Evolutionary conservation across 2,888 invertebrate species (phyloP).

Genomic region (Metellina segmentata): DNA sequence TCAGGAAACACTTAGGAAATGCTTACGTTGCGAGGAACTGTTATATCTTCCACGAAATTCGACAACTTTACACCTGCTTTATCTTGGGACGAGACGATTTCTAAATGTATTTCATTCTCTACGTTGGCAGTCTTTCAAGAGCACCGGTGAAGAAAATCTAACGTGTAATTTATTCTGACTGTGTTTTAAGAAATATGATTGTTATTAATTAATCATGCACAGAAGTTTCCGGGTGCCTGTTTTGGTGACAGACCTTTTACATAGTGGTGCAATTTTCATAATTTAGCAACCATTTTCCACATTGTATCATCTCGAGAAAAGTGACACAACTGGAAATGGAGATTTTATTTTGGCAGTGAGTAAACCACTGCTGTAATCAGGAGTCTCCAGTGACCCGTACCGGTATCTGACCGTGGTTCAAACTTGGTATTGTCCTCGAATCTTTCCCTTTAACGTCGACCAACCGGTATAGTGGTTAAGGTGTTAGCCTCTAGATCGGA

Average conservation of each 20-base stretch:
- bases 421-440: no score
- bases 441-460: no score
- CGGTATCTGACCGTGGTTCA: no score
- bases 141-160: background rate
- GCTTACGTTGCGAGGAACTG: background rate
- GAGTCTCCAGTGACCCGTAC: no score
- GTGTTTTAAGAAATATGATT: background rate
- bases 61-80: background rate
- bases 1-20: background rate
- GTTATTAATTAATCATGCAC: background rate
- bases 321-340: no score
- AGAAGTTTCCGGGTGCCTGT: background rate
- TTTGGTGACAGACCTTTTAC: background rate
- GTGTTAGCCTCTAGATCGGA: no score
- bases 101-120: background rate
- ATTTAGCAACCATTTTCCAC: no score
- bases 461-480: no score
- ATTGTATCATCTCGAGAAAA: no score
- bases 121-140: background rate
- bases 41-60: background rate
- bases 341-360: no score
- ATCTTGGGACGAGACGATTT: background rate
- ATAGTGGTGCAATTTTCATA: no score
- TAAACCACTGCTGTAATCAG: no score
- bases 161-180: background rate